Base-by-base conservation (phyloP, 1,140 invertebrate genomes). In the Papilio machaon region DNA sequence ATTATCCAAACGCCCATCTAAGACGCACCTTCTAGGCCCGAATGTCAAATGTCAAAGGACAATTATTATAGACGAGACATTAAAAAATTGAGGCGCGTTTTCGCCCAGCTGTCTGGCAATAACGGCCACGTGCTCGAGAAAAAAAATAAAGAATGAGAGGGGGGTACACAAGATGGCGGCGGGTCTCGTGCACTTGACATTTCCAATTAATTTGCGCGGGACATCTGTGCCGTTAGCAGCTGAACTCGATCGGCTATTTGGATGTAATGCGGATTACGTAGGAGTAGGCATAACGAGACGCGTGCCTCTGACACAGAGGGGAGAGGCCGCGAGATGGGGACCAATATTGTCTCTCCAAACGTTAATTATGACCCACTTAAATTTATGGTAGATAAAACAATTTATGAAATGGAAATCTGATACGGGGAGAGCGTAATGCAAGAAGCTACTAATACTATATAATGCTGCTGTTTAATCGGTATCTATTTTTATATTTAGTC, bases 161-260 rank as follows among this genome's bases (percentile, higher is more conserved):
- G 89, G 85, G 88, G 88, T 35, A 35, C 13, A 70, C 88, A 93
- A 94, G 89, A 94, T 92, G 92, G 92, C 93, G 88, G 82, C 82
- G 86, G 85, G 82, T 85, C 85, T 88, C 86, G 87, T 94, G 93
- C 93, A 94, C 91, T 94, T 94, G 93, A 94, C 93, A 94, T 94
- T 94, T 93, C 91, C 93, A 93, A 94, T 94, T 94, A 94, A 94
- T 93, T 94, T 93, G 91, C 90, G 85, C 89, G 89, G 90, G 89
- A 92, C 93, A 94, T 94, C 93, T 94, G 92, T 94, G 91, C 86
- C 87, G 89, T 90, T 89, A 90, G 91, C 92, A 94, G 92, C 92
- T 94, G 92, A 92, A 85, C 83, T 80, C 83, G 84, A 87, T 88
- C 81, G 87, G 88, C 89, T 89, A 87, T 92, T 90, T 85, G 89